These are phyloP conservation scores for Deilephila elpenor DNA, from an alignment of 2,888 invertebrate species.

Conservation along the genomic window DNA sequence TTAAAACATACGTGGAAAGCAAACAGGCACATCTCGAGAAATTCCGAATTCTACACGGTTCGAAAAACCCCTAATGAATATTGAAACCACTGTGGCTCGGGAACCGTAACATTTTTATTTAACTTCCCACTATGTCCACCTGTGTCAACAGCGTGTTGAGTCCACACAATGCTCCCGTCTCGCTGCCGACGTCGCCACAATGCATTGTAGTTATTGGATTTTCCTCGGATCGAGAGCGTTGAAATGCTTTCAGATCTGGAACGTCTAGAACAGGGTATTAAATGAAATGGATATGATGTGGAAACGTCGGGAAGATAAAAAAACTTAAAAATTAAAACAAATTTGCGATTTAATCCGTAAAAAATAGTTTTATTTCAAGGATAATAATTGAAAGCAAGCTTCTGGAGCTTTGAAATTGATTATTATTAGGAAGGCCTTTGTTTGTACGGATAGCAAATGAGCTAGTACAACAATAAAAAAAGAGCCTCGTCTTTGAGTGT, in stretches of 20 bases:
- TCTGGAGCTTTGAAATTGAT: not conserved
- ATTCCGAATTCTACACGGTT: slow-evolving; percentile 63
- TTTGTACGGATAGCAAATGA: no score
- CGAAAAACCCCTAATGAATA: slow-evolving; percentile 59
- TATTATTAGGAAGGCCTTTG: no score
- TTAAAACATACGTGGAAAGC: not conserved
- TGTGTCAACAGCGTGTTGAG: slow-evolving; percentile 63
- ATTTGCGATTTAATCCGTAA: no score
- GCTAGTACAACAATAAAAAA: no score
- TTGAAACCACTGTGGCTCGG: slow-evolving; percentile 49
- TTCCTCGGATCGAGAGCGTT: slow-evolving; percentile 1
- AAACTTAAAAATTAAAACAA: no score
- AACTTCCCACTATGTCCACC: slow-evolving; percentile 63
- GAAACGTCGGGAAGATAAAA: no score
- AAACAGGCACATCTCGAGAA: slow-evolving; percentile 42
- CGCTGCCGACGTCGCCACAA: not conserved
- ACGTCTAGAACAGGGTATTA: not conserved
- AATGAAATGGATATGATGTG: not conserved
- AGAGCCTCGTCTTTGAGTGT: no score
- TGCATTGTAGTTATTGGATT: slow-evolving; percentile 12
- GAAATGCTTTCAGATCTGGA: not conserved
- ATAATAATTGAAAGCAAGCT: not conserved
- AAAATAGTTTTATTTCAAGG: not conserved
- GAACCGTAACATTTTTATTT: slow-evolving; percentile 67
- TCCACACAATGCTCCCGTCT: slow-evolving; percentile 15